A percentile compares a stretch with the other conserved stretches of the same genome.
phyloP scores from a whole-genome alignment of 2,888 invertebrate species.

The Beris morrisii region DNA sequence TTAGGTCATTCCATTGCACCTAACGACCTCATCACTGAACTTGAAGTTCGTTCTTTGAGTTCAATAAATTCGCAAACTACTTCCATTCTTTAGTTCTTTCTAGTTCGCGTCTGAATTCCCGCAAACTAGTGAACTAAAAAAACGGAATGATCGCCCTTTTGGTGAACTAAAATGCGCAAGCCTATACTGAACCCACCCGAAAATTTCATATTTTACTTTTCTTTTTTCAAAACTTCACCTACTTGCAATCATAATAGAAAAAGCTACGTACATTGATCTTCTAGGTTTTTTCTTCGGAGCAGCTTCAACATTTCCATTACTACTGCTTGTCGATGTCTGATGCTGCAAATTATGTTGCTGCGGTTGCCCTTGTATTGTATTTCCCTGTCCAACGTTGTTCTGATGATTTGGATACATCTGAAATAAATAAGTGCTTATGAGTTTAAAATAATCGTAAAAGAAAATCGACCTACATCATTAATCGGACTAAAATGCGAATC shows the following conservation, averaged over 20 bases:
- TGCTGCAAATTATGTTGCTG: constrained; percentile 25
- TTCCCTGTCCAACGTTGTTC: constrained; percentile 25
- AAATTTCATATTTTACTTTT: too few relatives aligned
- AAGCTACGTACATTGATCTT: constrained; percentile 75
- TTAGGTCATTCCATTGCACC: too few relatives aligned
- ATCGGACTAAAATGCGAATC: constrained; percentile 55
- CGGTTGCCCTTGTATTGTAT: constrained; percentile 11
- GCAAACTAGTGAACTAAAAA: too few relatives aligned
- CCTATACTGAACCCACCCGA: too few relatives aligned
- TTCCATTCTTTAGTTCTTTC: too few relatives aligned
- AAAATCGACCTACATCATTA: constrained; percentile 48
- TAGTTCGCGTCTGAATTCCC: too few relatives aligned
- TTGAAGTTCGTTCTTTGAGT: too few relatives aligned
- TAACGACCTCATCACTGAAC: too few relatives aligned
- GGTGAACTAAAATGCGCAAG: too few relatives aligned
- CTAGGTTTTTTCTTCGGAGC: constrained; percentile 88
- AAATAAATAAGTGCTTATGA: constrained; percentile 2
- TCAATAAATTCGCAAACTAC: too few relatives aligned
- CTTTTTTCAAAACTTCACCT: too few relatives aligned
- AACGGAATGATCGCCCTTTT: too few relatives aligned
- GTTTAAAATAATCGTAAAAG: neutral
- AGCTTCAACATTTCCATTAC: constrained; percentile 57
- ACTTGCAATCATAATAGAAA: neutral
- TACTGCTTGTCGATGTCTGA: constrained; percentile 42
- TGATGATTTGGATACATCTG: constrained; percentile 53